Evolutionary conservation across 2,113 vertebrate genomes (phyloP).

Genomic region (Thermophis baileyi): DNA sequence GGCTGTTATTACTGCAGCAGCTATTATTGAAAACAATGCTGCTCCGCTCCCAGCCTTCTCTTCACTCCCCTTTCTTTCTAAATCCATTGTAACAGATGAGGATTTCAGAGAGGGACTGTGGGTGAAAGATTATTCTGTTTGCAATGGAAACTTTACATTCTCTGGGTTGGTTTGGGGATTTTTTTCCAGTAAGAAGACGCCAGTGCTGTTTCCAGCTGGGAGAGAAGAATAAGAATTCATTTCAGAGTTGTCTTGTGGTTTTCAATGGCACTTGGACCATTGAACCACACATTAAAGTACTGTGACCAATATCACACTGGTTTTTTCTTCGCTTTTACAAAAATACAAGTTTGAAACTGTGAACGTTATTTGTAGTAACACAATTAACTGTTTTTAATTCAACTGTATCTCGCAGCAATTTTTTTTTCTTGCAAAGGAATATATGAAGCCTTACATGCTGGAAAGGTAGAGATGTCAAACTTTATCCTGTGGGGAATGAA

Average conservation of each 20-base stretch:
- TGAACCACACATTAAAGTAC: not conserved
- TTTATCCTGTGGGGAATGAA: not conserved
- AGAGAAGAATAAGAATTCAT: not conserved
- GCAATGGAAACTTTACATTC: constrained; percentile 3
- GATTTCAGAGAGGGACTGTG: not conserved
- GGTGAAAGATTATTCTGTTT: not conserved
- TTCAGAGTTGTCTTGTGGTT: not conserved
- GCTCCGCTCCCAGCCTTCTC: not conserved
- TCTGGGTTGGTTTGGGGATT: not conserved
- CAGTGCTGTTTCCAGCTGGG: not conserved
- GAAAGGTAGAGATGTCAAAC: not conserved
- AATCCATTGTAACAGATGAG: not conserved
- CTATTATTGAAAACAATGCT: not conserved
- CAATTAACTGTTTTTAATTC: not conserved
- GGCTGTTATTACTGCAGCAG: not conserved
- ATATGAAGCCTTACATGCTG: not conserved
- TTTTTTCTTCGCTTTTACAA: not conserved
- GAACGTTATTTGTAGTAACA: not conserved
- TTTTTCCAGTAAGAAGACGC: not conserved
- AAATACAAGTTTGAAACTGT: not conserved
- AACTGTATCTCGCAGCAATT: not conserved
- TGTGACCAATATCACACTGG: not conserved
- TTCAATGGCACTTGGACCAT: not conserved
- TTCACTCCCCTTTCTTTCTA: not conserved
- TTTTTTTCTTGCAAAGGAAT: not conserved